Evolutionary conservation across 2,113 vertebrate species (phyloP).

Genomic region (Prionailurus bengalensis): DNA sequence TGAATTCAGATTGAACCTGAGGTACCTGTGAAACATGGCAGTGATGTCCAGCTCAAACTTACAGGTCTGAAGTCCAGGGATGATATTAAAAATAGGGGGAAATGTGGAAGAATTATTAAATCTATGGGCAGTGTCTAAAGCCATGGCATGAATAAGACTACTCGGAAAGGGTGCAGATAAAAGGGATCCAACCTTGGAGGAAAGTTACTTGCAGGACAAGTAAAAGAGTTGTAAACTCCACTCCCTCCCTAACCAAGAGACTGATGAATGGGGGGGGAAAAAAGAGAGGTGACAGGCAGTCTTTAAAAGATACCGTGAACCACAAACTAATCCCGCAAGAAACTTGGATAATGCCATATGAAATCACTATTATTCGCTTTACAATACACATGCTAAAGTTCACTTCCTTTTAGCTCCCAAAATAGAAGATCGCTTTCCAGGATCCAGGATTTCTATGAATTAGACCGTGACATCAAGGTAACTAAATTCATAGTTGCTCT

Average conservation of each 20-base stretch:
- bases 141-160: not conserved
- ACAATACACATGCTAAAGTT: not conserved
- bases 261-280: not conserved
- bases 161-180: not conserved
- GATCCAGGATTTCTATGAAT: conserved; percentile 7
- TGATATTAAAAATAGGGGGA: not conserved
- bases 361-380: conserved; percentile 35
- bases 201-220: conserved; percentile 8
- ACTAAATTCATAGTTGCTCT: not conserved
- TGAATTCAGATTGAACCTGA: not conserved
- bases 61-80: not conserved
- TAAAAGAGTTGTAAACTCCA: not conserved
- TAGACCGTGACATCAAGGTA: not conserved
- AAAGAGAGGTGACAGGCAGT: not conserved
- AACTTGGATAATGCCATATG: not conserved
- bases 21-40: not conserved
- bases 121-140: not conserved
- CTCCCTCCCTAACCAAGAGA: not conserved
- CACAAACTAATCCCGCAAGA: not conserved
- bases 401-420: not conserved
- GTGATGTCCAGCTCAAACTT: not conserved
- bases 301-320: not conserved
- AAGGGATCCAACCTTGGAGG: not conserved
- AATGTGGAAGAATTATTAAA: conserved; percentile 16
- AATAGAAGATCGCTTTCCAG: not conserved